Evolutionary conservation across 37 sponge, comb jelly and placozoan species (phyloP), one percentile per base, ranked within the genome.

Genomic region (Agelas oroides): DNA sequence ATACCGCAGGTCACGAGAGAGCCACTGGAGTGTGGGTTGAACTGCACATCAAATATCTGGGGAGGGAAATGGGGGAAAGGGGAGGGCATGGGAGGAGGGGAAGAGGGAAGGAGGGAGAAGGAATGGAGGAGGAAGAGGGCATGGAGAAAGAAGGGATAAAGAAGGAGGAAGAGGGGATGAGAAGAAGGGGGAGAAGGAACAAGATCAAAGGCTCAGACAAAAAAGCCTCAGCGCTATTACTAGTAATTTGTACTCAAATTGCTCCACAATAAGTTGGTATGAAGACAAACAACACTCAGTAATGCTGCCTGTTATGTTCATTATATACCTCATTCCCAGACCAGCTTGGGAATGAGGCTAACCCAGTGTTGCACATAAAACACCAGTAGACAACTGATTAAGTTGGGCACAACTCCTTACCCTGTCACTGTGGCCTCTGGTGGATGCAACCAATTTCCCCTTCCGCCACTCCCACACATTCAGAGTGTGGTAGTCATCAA

Each of bases 1-100:
- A 98, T 96, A 27, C 99, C 99, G 82, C 97, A 98, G 0, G 93
- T 90, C 25, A 97, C 93, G 39, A 97, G 69, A 12, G 76, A 54
- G 36, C 24, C 28, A 27, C 52, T 62, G 56, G 78, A 78, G 52
- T 70, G 53, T n/a, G 97, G 97, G 35, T 82, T 92, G 63, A 97
- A 97, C 79, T 95, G 80, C 55, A 86, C 76, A 65, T 97, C 98
- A 77, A 97, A 90, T 20, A 97, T 94, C 86, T 92, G 34, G 6
- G 59, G 72, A 71, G 19, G 18, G 35, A 1, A 38, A 40, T 36
- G 72, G 0, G 16, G 35, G 40, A 3, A 8, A 46, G 46, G 46
- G 8, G 46, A 8, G 46, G 2, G 67, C 1, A n/a, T 16, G 28
- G 28, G n/a, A 24, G 67, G 33, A 27, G 33, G 27, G n/a, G 67